Conservation (phyloP, 1,140 invertebrate species). For the Bombus turneri region DNA sequence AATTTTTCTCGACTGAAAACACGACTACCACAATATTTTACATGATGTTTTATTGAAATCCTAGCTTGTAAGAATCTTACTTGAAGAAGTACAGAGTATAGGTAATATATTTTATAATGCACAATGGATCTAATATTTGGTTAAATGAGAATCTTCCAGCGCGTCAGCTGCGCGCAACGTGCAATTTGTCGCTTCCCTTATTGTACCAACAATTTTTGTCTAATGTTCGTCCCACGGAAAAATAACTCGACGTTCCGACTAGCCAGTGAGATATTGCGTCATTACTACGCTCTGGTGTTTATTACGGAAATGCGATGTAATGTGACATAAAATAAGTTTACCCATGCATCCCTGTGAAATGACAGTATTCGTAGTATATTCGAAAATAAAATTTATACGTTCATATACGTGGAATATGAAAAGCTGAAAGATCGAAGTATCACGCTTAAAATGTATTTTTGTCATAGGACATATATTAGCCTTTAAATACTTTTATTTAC, state of each 20-base stretch:
- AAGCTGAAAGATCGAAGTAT: not conserved
- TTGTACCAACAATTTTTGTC: constrained; percentile 18
- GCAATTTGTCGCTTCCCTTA: not conserved
- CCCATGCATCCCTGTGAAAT: not conserved
- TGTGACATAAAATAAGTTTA: constrained; percentile 25
- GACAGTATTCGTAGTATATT: not conserved
- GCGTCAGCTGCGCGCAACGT: not conserved
- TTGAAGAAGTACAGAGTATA: not conserved
- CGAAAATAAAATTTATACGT: not conserved
- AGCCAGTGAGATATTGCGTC: constrained; percentile 34
- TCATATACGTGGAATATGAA: not conserved
- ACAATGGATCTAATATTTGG: too few species aligned
- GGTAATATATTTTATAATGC: not conserved
- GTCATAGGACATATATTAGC: too few species aligned
- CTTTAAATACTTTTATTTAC: not conserved
- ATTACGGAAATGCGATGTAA: constrained; percentile 21
- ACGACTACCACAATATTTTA: not conserved
- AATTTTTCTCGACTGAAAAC: too few species aligned
- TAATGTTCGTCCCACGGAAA: constrained; percentile 19
- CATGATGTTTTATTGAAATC: not conserved
- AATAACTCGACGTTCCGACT: constrained; percentile 29
- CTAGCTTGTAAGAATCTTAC: not conserved
- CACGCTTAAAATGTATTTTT: not conserved
- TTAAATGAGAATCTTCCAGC: not conserved
- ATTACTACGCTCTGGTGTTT: constrained; percentile 26